A percentile compares a stretch with the other conserved stretches of the same genome.
Evolutionary conservation across 2,888 invertebrate species (phyloP).

Genomic region (Asteroscopus sphinx): DNA sequence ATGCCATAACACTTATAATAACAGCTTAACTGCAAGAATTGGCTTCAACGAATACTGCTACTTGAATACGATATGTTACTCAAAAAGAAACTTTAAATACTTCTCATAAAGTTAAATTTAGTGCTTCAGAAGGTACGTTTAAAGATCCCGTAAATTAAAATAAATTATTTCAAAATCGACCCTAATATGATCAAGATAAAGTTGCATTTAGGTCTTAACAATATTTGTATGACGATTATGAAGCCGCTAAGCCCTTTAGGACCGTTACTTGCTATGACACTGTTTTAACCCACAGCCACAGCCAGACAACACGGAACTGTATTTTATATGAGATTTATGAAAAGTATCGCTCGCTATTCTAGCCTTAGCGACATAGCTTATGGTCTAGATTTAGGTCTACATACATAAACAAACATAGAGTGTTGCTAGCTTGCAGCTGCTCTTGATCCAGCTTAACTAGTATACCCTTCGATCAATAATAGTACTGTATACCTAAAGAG

Average conservation of each 20-base stretch:
- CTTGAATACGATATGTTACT: neutral
- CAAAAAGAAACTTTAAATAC: conserved; percentile 12
- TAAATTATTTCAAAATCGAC: conserved; percentile 2
- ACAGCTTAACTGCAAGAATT: conserved; percentile 35
- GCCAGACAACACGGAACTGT: conserved; percentile 41
- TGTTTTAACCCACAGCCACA: conserved; percentile 32
- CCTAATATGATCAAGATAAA: neutral
- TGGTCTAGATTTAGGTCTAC: conserved; percentile 38
- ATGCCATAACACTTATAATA: conserved; percentile 38
- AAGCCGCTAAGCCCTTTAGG: conserved; percentile 23
- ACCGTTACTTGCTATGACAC: conserved; percentile 43
- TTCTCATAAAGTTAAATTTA: conserved; percentile 11
- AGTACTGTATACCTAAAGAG: too few relatives aligned
- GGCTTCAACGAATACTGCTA: conserved; percentile 7
- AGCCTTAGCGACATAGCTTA: conserved; percentile 35
- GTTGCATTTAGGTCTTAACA: conserved; percentile 6
- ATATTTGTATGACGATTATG: neutral
- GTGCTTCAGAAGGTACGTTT: neutral
- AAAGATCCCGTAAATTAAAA: neutral
- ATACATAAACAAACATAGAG: conserved; percentile 36
- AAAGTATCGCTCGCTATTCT: conserved; percentile 32
- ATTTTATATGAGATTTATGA: conserved; percentile 45
- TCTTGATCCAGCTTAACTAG: too few relatives aligned
- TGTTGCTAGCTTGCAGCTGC: conserved; percentile 9
- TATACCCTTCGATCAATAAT: too few relatives aligned